phyloP scores from a whole-genome alignment of 92 coral and sea anemone genomes.

The Muricea muricata region DNA sequence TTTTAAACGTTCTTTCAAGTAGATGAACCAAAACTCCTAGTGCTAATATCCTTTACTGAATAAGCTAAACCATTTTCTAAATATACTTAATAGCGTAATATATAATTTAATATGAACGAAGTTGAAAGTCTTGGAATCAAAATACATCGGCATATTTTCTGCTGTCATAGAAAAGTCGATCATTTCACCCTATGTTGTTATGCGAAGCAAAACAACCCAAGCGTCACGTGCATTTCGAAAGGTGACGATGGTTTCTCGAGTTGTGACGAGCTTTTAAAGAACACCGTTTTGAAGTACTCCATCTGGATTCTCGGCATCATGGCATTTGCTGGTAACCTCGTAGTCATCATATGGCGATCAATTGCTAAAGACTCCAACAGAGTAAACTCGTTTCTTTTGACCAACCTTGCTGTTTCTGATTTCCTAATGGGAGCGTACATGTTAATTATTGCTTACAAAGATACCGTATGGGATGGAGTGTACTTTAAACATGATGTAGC shows the following conservation, averaged over 20 bases:
- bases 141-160: too few relatives aligned
- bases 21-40: too few relatives aligned
- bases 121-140: too few relatives aligned
- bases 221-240: constrained; percentile 30
- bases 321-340: constrained; percentile 78
- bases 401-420: constrained; percentile 86
- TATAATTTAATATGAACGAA: too few relatives aligned
- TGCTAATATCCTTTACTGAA: too few relatives aligned
- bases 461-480: constrained; percentile 74
- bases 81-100: too few relatives aligned
- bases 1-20: too few relatives aligned
- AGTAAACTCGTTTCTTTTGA: constrained; percentile 79
- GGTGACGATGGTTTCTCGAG: constrained; percentile 64
- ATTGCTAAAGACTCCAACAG: constrained; percentile 71
- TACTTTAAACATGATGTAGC: constrained; percentile 80
- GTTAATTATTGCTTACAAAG: constrained; percentile 78
- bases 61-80: too few relatives aligned
- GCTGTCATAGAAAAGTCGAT: constrained; percentile 59
- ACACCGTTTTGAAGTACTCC: constrained; percentile 73
- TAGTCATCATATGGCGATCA: constrained; percentile 71
- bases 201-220: constrained; percentile 47
- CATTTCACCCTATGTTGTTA: constrained; percentile 69
- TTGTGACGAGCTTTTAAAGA: constrained; percentile 89
- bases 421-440: constrained; percentile 83
- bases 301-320: constrained; percentile 88